A percentile compares a stretch with the other conserved stretches of the same genome.
phyloP scores from a whole-genome alignment of 2,797 vertebrate species.

The Mus spretus region DNA sequence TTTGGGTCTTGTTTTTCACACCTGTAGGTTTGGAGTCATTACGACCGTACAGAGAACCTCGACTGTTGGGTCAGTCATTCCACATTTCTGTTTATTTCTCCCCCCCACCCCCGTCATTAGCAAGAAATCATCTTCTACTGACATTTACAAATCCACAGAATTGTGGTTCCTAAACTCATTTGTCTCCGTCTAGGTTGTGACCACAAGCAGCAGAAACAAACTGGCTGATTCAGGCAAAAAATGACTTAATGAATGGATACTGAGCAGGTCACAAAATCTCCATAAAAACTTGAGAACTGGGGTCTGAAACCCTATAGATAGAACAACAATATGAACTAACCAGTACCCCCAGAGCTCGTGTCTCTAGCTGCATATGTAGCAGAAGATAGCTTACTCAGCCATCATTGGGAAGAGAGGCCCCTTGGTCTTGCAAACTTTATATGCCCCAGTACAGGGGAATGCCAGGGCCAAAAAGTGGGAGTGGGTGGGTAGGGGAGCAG shows the following conservation, averaged over 20 bases:
- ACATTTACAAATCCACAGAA: neutral
- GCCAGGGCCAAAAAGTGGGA: no score
- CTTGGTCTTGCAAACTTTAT: no score
- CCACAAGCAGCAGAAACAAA: slow-evolving; percentile 47
- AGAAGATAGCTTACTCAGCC: no score
- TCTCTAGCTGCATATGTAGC: no score
- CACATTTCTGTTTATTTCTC: neutral
- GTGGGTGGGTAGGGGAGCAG: no score
- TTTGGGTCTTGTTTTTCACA: neutral
- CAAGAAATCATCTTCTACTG: neutral
- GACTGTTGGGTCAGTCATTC: neutral
- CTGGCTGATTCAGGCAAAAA: slow-evolving; percentile 6
- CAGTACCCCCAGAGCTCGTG: no score
- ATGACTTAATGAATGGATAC: slow-evolving; percentile 25
- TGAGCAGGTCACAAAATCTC: neutral
- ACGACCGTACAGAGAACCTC: neutral
- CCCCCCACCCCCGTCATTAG: neutral
- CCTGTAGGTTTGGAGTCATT: slow-evolving; percentile 11
- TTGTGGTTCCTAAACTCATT: neutral
- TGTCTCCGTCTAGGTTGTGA: slow-evolving; percentile 13
- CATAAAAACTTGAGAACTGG: neutral
- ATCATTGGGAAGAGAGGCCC: no score
- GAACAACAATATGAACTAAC: no score
- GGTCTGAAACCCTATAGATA: no score
- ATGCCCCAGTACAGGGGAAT: no score